These are phyloP conservation scores for Brotogeris chrysoptera DNA, from an alignment of 2,797 vertebrate genomes.

Conservation along the genomic window DNA sequence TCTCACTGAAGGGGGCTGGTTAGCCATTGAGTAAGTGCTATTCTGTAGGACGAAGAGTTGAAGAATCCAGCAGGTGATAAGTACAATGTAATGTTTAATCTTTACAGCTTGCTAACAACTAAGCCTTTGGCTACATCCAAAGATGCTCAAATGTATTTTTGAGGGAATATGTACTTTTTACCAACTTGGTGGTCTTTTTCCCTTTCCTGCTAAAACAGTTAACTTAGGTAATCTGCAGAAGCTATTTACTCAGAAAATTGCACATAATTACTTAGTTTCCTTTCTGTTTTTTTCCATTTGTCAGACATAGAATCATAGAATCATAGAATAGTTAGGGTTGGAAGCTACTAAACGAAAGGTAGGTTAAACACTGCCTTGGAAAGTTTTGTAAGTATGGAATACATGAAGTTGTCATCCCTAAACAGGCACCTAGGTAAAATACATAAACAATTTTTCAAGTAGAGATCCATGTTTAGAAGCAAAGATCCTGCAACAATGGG, in stretches of 20 bases:
- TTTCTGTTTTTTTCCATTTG: background rate
- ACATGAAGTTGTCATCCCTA: background rate
- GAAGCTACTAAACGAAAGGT: background rate
- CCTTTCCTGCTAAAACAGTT: background rate
- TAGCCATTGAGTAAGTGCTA: background rate
- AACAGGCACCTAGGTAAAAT: background rate
- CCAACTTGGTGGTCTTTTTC: background rate
- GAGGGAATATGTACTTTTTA: background rate
- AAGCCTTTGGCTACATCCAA: background rate
- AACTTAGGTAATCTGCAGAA: background rate
- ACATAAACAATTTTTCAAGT: background rate
- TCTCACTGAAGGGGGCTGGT: background rate
- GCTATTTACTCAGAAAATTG: background rate
- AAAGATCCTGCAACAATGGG: background rate
- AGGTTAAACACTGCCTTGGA: background rate
- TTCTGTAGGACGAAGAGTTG: background rate
- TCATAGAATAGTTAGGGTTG: no score
- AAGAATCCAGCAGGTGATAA: background rate
- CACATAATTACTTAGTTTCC: background rate
- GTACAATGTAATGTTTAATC: background rate
- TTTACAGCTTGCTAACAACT: background rate
- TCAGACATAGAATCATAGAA: background rate
- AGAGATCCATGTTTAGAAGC: background rate
- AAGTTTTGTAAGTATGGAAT: background rate
- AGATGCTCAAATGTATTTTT: background rate